Conservation (phyloP, 1,140 invertebrate species). For the Drusus annulatus region DNA sequence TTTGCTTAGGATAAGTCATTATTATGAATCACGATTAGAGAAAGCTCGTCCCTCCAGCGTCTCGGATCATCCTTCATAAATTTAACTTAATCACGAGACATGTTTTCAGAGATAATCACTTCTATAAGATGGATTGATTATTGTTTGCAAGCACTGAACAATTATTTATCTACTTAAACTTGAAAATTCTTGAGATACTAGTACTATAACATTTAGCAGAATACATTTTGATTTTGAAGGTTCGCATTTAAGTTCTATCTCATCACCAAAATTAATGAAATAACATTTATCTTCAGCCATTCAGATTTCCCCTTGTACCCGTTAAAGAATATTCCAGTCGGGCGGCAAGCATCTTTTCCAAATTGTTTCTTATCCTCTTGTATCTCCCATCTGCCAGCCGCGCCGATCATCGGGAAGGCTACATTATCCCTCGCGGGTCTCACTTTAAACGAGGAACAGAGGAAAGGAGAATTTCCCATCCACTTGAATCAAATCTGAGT, state of each 20-base stretch:
- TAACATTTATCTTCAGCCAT: too few relatives aligned
- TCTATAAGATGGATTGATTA: too few relatives aligned
- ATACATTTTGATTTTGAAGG: too few relatives aligned
- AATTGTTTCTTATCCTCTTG: constrained; percentile 4
- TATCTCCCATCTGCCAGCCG: neutral
- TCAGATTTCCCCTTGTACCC: too few relatives aligned
- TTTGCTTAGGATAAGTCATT: constrained; percentile 37
- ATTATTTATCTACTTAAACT: too few relatives aligned
- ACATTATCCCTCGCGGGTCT: constrained; percentile 15
- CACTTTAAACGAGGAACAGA: constrained; percentile 20
- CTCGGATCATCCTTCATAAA: neutral
- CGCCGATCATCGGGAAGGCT: neutral
- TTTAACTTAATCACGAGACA: neutral
- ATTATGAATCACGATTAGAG: constrained; percentile 13
- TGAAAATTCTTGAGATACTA: too few relatives aligned
- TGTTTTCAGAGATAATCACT: too few relatives aligned
- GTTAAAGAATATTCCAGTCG: too few relatives aligned
- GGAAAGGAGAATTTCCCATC: constrained; percentile 29
- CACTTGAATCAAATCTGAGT: constrained; percentile 45
- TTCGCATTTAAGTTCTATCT: too few relatives aligned
- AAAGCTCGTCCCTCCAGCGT: constrained; percentile 5
- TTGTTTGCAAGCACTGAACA: too few relatives aligned
- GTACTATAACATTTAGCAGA: too few relatives aligned
- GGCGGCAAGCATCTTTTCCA: neutral
- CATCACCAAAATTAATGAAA: too few relatives aligned